Evolutionary conservation across 2,888 invertebrate genomes (phyloP).

Genomic region (Catonia carolina): DNA sequence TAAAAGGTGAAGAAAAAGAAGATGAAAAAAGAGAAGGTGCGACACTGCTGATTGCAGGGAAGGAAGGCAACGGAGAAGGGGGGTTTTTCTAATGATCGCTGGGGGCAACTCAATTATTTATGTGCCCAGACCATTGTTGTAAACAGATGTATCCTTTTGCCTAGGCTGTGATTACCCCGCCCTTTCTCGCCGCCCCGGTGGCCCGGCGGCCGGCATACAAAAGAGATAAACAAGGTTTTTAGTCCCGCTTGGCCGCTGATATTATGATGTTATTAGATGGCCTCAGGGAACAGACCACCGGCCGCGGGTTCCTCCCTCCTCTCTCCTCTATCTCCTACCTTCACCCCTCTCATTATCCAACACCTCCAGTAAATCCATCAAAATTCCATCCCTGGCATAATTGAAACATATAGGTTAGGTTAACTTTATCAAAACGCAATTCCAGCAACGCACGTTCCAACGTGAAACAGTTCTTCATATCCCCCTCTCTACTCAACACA

Average conservation of each 20-base stretch:
- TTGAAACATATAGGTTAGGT: constrained; percentile 5
- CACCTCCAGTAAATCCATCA: too few relatives aligned
- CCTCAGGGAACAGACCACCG: constrained; percentile 15
- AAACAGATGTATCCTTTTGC: constrained; percentile 8
- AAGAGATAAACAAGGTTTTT: constrained; percentile 20
- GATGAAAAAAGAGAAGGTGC: too few relatives aligned
- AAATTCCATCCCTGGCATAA: neutral
- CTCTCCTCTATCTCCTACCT: constrained; percentile 14
- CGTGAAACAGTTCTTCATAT: too few relatives aligned
- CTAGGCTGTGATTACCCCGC: neutral
- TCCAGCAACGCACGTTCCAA: neutral
- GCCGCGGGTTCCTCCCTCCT: constrained; percentile 9
- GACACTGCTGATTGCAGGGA: too few relatives aligned
- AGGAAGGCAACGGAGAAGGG: too few relatives aligned
- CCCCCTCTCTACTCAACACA: too few relatives aligned
- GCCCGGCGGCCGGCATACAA: constrained; percentile 13
- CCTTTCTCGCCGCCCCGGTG: constrained; percentile 14
- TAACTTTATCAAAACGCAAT: neutral
- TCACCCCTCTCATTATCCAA: constrained; percentile 19
- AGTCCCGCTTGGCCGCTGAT: constrained; percentile 19
- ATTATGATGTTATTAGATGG: constrained; percentile 18
- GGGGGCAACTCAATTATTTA: too few relatives aligned
- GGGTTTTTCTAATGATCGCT: too few relatives aligned
- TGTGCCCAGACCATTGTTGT: neutral
- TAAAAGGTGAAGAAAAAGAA: too few relatives aligned